A percentile compares a stretch with the other conserved stretches of the same genome.
Conservation (phyloP, 2,888 invertebrate species). For the Linnaemya tessellans region DNA sequence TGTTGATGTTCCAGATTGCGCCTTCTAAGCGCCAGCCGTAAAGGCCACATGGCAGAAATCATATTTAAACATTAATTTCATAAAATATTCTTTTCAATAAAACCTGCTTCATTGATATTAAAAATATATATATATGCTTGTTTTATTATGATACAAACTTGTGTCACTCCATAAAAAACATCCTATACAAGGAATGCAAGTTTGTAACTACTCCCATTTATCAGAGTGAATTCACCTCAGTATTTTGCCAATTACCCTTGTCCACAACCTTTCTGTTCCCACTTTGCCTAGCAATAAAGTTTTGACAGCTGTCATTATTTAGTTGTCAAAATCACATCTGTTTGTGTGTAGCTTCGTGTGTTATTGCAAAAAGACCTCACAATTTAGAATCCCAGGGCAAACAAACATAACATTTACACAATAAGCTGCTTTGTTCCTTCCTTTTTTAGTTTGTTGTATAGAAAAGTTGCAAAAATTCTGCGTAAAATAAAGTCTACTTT, state of each 20-base stretch:
- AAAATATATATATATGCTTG: no score
- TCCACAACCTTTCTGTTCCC: neutral
- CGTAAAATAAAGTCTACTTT: conserved; percentile 81
- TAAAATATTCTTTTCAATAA: no score
- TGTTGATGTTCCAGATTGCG: no score
- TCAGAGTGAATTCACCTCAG: no score
- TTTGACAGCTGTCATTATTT: conserved; percentile 6
- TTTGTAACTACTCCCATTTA: no score
- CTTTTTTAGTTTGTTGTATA: conserved; percentile 56
- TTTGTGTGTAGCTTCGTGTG: neutral
- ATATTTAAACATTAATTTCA: no score
- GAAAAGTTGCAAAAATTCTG: conserved; percentile 80
- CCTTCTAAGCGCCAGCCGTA: no score
- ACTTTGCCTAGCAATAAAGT: neutral
- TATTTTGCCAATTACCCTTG: conserved; percentile 5
- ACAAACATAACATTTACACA: conserved; percentile 42
- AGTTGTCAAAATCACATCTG: conserved; percentile 30
- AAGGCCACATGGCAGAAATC: no score
- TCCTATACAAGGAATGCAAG: no score
- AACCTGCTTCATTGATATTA: no score
- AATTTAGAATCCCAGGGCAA: conserved; percentile 32
- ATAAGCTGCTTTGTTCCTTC: conserved; percentile 39
- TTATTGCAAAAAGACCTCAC: conserved; percentile 1
- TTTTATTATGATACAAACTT: no score
- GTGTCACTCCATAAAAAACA: no score